Evolutionary conservation across 2,888 invertebrate genomes (phyloP).

Genomic region (Theretra japonica): DNA sequence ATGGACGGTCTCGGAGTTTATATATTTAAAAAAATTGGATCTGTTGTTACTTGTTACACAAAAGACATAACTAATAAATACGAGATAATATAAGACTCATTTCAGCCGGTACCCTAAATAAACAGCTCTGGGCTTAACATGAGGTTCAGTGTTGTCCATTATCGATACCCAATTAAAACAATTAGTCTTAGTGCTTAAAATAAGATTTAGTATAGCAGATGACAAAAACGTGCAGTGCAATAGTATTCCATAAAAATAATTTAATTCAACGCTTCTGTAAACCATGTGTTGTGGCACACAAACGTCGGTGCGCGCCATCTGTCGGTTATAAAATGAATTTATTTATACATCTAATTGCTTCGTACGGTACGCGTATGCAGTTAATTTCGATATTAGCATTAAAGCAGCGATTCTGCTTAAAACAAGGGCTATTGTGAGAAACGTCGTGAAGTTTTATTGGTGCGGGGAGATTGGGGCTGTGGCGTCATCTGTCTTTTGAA

Average conservation of each 20-base stretch:
- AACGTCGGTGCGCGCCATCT: slow-evolving; percentile 65
- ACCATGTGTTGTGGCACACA: not conserved
- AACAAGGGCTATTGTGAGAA: slow-evolving; percentile 67
- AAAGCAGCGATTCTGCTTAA: slow-evolving; percentile 69
- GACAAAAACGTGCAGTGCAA: not conserved
- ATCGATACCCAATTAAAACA: too few species aligned
- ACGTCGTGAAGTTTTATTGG: slow-evolving; percentile 71
- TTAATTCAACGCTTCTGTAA: slow-evolving; percentile 13
- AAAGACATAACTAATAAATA: too few species aligned
- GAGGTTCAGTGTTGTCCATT: too few species aligned
- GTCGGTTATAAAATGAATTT: slow-evolving; percentile 79
- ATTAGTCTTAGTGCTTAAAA: too few species aligned
- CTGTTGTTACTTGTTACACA: too few species aligned
- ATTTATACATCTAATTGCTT: slow-evolving; percentile 81
- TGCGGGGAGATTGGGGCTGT: slow-evolving; percentile 42
- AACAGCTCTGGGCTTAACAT: too few species aligned
- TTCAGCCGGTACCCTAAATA: too few species aligned
- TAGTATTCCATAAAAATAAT: not conserved
- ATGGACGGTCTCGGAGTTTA: too few species aligned
- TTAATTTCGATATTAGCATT: slow-evolving; percentile 79
- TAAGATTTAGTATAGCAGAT: too few species aligned
- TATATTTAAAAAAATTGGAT: too few species aligned
- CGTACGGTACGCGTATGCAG: slow-evolving; percentile 77
- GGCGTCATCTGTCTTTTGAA: slow-evolving; percentile 59
- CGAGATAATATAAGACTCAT: too few species aligned